Evolutionary conservation across 2,113 vertebrate genomes (phyloP).

Genomic region (Sceloporus undulatus): DNA sequence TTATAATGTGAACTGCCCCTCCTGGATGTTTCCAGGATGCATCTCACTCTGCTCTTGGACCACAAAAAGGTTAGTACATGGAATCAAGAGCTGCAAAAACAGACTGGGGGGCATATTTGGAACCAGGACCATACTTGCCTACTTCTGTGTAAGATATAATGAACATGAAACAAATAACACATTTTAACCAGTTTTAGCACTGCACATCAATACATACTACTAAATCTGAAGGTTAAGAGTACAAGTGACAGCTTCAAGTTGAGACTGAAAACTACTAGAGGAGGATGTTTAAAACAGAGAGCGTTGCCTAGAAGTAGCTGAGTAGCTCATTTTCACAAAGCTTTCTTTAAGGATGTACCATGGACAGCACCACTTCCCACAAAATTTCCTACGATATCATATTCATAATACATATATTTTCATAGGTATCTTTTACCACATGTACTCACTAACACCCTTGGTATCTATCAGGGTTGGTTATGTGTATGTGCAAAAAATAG

Average conservation of each 20-base stretch:
- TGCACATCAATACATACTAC: background rate
- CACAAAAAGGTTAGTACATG: background rate
- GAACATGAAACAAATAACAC: background rate
- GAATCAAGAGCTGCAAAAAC: too few relatives aligned
- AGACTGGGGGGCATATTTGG: too few relatives aligned
- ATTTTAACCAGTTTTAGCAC: background rate
- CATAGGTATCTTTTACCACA: background rate
- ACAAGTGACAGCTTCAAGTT: background rate
- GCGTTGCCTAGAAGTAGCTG: background rate
- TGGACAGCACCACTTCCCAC: conserved; percentile 19
- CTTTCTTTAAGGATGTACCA: background rate
- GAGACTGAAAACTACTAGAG: background rate
- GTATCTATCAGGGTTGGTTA: background rate
- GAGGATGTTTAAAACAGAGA: background rate
- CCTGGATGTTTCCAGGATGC: too few relatives aligned
- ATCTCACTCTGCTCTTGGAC: background rate
- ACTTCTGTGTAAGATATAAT: background rate
- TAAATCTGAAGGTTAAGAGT: background rate
- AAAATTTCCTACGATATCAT: background rate
- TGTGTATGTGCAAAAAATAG: background rate
- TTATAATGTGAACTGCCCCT: too few relatives aligned
- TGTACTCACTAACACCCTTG: background rate
- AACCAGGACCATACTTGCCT: too few relatives aligned
- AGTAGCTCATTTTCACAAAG: background rate
- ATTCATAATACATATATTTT: background rate